A percentile compares a stretch with the other conserved stretches of the same genome.
phyloP scores from a whole-genome alignment of 1,140 invertebrate genomes.

The Heliconius himera region DNA sequence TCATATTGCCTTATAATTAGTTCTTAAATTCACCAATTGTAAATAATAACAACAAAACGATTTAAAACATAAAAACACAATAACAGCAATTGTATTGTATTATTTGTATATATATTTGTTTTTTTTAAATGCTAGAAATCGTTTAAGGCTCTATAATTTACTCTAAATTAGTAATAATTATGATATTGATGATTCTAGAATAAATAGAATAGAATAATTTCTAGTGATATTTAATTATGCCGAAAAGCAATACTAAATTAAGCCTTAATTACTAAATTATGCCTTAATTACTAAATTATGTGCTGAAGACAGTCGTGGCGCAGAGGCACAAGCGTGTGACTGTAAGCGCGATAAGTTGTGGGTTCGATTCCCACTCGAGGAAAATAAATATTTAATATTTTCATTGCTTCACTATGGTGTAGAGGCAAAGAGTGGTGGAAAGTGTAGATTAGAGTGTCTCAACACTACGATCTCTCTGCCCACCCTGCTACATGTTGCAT shows the following conservation, averaged over 20 bases:
- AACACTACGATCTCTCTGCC: neutral
- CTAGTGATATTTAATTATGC: no score
- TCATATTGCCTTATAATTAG: constrained; percentile 6
- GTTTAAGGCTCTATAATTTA: neutral
- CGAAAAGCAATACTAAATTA: neutral
- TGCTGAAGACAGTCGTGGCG: neutral
- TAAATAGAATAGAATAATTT: no score
- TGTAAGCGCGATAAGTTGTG: neutral
- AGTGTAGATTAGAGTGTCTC: neutral
- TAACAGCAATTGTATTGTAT: neutral
- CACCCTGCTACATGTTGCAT: no score
- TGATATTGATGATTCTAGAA: no score
- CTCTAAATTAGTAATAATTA: neutral
- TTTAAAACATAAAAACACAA: constrained; percentile 1
- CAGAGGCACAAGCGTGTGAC: neutral
- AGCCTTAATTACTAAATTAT: no score
- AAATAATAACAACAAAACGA: constrained; percentile 10
- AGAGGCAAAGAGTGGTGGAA: neutral
- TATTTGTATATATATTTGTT: neutral
- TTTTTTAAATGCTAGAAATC: neutral
- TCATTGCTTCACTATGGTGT: neutral
- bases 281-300: no score
- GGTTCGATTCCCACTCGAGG: neutral
- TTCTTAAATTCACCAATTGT: neutral
- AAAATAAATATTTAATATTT: neutral